Evolutionary conservation across 1,140 invertebrate genomes (phyloP).

Genomic region (Luehdorfia chinensis): DNA sequence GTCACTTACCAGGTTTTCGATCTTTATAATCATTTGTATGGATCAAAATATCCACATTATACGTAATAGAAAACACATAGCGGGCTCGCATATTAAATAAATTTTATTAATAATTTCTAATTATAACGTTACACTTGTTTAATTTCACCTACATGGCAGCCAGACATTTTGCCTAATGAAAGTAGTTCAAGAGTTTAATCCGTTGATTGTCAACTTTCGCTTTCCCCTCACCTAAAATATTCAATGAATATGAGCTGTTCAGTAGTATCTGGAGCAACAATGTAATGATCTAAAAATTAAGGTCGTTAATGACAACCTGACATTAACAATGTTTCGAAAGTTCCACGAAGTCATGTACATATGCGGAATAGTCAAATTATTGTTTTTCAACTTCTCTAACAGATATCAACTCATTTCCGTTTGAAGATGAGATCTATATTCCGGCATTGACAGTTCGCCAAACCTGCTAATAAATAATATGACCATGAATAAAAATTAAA

Average conservation of each 20-base stretch:
- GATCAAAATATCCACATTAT: too few relatives aligned
- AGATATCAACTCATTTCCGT: slow-evolving; percentile 28
- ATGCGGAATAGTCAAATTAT: slow-evolving; percentile 25
- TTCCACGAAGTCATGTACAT: slow-evolving; percentile 46
- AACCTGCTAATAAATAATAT: too few relatives aligned
- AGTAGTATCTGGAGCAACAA: slow-evolving; percentile 15
- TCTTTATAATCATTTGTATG: too few relatives aligned
- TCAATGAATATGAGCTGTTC: slow-evolving; percentile 24
- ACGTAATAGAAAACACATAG: too few relatives aligned
- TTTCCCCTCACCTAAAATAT: slow-evolving; percentile 38
- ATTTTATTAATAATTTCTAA: too few relatives aligned
- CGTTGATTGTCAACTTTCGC: slow-evolving; percentile 36
- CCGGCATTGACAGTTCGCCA: too few relatives aligned
- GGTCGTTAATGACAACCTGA: slow-evolving; percentile 25
- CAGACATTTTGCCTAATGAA: slow-evolving; percentile 25
- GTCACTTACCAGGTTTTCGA: too few relatives aligned
- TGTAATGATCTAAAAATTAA: slow-evolving; percentile 22
- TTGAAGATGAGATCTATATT: slow-evolving; percentile 12
- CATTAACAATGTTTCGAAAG: slow-evolving; percentile 69
- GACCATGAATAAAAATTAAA: too few relatives aligned
- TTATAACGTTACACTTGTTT: too few relatives aligned
- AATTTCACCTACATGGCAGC: too few relatives aligned
- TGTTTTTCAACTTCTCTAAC: slow-evolving; percentile 37
- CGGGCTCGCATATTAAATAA: too few relatives aligned
- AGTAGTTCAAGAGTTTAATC: slow-evolving; percentile 35